These are phyloP conservation scores for Amphibalanus amphitrite DNA, from an alignment of 1,140 invertebrate genomes.

Conservation along the genomic window DNA sequence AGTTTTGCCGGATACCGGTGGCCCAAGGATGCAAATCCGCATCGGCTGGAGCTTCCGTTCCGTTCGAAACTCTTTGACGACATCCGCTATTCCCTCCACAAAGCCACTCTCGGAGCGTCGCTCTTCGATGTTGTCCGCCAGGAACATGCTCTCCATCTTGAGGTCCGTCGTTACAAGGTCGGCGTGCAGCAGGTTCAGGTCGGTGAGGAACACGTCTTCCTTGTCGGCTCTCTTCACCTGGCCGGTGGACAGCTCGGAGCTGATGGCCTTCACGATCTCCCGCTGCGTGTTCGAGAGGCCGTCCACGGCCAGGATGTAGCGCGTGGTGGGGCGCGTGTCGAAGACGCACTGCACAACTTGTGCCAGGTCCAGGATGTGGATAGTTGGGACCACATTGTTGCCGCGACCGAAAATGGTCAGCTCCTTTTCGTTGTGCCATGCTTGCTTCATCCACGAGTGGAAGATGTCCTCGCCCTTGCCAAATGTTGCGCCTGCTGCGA, in stretches of 20 bases:
- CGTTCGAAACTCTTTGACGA: not conserved
- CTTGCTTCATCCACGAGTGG: constrained; percentile 4
- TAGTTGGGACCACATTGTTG: not conserved
- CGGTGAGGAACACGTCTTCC: not conserved
- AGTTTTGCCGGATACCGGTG: not conserved
- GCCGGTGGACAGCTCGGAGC: not conserved
- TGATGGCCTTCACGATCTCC: not conserved
- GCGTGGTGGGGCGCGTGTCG: not conserved
- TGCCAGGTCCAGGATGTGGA: not conserved
- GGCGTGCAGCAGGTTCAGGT: not conserved
- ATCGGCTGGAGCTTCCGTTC: not conserved
- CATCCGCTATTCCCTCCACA: not conserved
- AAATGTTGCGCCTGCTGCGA: not conserved
- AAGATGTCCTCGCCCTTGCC: constrained; percentile 1
- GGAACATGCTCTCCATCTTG: not conserved
- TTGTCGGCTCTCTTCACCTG: not conserved
- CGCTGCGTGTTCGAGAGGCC: not conserved
- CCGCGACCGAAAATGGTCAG: not conserved
- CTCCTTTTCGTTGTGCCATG: not conserved
- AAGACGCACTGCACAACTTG: not conserved
- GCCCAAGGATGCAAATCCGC: not conserved
- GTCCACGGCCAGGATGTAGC: constrained; percentile 4
- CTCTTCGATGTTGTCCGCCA: not conserved
- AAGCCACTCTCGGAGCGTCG: not conserved
- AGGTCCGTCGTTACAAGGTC: not conserved